A percentile compares a stretch with the other conserved stretches of the same genome.
These are phyloP conservation scores for Chloroceryle inda DNA, from an alignment of 2,797 vertebrate genomes.

Conservation along the genomic window DNA sequence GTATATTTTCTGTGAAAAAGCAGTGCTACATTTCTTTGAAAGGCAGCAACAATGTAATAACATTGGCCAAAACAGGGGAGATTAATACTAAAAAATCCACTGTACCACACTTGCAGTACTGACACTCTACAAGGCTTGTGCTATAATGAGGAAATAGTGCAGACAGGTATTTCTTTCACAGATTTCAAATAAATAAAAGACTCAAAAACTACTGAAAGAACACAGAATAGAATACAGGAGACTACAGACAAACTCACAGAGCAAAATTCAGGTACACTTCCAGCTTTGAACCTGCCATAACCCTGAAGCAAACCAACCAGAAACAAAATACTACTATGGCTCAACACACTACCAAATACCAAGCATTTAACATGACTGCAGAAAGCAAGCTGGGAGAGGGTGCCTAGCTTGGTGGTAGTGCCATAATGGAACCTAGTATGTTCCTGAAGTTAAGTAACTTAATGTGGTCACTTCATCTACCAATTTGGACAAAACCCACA, in stretches of 20 bases:
- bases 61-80: background rate
- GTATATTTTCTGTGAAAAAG: constrained; percentile 41
- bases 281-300: background rate
- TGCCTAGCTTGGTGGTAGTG: background rate
- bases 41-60: background rate
- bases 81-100: background rate
- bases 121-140: background rate
- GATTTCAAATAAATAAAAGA: background rate
- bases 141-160: background rate
- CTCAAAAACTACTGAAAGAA: background rate
- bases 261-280: background rate
- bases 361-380: background rate
- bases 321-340: background rate
- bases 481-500: background rate
- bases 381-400: background rate
- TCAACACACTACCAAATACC: background rate
- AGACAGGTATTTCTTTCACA: background rate
- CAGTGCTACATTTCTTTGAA: background rate
- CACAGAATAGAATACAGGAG: background rate
- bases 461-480: background rate
- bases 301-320: background rate
- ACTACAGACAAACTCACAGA: background rate
- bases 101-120: background rate
- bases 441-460: background rate
- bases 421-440: background rate